These are phyloP conservation scores for Platycnemis pennipes DNA, from an alignment of 2,888 invertebrate genomes.

Conservation along the genomic window DNA sequence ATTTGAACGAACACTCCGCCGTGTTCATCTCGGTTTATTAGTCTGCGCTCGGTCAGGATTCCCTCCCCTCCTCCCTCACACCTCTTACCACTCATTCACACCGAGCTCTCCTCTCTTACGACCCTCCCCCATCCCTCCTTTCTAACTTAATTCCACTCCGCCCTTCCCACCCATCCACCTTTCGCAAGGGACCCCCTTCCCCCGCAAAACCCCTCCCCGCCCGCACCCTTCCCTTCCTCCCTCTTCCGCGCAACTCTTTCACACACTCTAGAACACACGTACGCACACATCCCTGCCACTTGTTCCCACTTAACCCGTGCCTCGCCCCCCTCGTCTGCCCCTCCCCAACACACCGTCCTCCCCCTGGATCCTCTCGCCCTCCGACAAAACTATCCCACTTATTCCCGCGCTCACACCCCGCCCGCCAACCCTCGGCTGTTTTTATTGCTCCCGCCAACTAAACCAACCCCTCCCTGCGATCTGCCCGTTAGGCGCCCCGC, in stretches of 20 bases:
- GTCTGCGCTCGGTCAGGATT: slow-evolving; percentile 44
- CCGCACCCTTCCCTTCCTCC: not conserved
- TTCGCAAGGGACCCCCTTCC: not conserved
- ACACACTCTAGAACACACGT: not conserved
- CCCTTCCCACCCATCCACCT: not conserved
- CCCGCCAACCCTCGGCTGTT: not conserved
- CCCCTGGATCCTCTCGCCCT: not conserved
- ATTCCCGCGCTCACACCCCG: not conserved
- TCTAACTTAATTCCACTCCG: not conserved
- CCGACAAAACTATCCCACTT: not conserved
- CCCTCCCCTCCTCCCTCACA: not conserved
- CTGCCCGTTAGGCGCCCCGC: too few species aligned
- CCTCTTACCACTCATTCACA: not conserved
- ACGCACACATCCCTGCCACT: not conserved
- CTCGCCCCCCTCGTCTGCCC: not conserved
- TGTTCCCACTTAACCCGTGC: not conserved
- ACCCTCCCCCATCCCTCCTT: not conserved
- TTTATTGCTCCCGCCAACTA: slow-evolving; percentile 4
- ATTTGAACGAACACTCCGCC: slow-evolving; percentile 46
- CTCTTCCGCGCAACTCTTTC: not conserved
- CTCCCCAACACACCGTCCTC: not conserved
- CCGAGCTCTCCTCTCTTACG: not conserved
- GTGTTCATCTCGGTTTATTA: slow-evolving; percentile 55
- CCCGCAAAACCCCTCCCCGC: too few species aligned
- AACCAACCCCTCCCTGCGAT: not conserved